Conservation (phyloP, 2,113 vertebrate genomes). For the Plectropomus leopardus region DNA sequence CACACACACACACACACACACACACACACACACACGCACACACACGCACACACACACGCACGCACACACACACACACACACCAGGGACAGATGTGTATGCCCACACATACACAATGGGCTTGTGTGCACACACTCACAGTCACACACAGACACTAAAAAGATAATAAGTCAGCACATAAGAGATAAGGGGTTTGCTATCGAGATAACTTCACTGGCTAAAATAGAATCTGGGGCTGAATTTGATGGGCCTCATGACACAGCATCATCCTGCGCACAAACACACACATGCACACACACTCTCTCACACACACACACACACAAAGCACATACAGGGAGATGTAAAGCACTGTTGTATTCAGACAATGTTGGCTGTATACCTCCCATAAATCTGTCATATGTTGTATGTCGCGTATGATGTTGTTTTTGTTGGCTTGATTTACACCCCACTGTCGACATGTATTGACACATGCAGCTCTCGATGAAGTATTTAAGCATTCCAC, state of each 20-base stretch:
- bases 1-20: constrained; percentile 9
- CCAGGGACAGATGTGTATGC: constrained; percentile 1
- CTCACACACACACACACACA: constrained; percentile 3
- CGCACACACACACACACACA: constrained; percentile 12
- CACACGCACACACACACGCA: constrained; percentile 10
- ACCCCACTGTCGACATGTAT: constrained; percentile 29
- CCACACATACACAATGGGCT: constrained; percentile 10
- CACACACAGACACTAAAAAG: constrained; percentile 38
- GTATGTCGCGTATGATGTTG: constrained; percentile 5
- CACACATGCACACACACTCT: background rate
- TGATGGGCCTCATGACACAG: constrained; percentile 40
- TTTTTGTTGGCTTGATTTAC: constrained; percentile 31
- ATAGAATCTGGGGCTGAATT: constrained; percentile 39
- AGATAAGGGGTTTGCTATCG: constrained; percentile 49
- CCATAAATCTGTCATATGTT: background rate
- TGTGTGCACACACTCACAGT: constrained; percentile 4
- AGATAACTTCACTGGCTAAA: constrained; percentile 57
- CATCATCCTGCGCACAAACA: background rate
- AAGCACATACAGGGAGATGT: constrained; percentile 9
- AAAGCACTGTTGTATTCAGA: background rate
- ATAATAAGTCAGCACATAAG: constrained; percentile 49
- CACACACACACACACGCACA: constrained; percentile 20
- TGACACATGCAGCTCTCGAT: constrained; percentile 13
- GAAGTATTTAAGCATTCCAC: constrained; percentile 56
- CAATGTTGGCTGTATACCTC: background rate